Percentiles rank a stretch among this genome's conserved stretches.
These are phyloP conservation scores for Anoncus sp. DNA, from an alignment of 2,888 invertebrate species.

Conservation along the genomic window DNA sequence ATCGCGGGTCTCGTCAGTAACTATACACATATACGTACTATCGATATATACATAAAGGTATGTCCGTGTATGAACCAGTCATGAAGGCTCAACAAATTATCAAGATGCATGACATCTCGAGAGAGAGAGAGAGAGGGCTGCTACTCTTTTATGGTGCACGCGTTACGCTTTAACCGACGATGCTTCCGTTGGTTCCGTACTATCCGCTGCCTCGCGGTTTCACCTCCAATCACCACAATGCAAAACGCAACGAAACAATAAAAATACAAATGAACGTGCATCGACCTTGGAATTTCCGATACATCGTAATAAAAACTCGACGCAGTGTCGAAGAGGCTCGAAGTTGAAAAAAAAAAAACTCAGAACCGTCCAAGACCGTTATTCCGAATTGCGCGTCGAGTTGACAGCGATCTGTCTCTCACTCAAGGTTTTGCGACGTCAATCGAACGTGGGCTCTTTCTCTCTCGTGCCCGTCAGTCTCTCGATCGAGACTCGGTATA, in stretches of 20 bases:
- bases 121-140: no score
- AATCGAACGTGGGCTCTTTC: conserved; percentile 11
- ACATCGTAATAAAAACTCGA: background rate
- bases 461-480: conserved; percentile 40
- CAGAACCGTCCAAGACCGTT: conserved; percentile 16
- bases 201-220: background rate
- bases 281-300: conserved; percentile 52
- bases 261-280: conserved; percentile 29
- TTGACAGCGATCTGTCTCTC: conserved; percentile 23
- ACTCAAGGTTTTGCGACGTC: conserved; percentile 47
- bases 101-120: conserved; percentile 62
- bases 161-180: background rate
- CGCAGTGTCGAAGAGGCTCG: background rate
- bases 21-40: conserved; percentile 11
- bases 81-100: conserved; percentile 59
- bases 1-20: conserved; percentile 49
- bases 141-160: background rate
- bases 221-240: conserved; percentile 3
- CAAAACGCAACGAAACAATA: conserved; percentile 13
- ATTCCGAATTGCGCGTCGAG: conserved; percentile 21
- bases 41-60: background rate
- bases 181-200: conserved; percentile 41
- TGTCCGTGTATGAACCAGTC: conserved; percentile 42
- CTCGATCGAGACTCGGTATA: conserved; percentile 24
- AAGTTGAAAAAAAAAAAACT: background rate